These are phyloP conservation scores for Ianthella basta DNA, from an alignment of 37 sponge, comb jelly and placozoan species.

Conservation along the genomic window DNA sequence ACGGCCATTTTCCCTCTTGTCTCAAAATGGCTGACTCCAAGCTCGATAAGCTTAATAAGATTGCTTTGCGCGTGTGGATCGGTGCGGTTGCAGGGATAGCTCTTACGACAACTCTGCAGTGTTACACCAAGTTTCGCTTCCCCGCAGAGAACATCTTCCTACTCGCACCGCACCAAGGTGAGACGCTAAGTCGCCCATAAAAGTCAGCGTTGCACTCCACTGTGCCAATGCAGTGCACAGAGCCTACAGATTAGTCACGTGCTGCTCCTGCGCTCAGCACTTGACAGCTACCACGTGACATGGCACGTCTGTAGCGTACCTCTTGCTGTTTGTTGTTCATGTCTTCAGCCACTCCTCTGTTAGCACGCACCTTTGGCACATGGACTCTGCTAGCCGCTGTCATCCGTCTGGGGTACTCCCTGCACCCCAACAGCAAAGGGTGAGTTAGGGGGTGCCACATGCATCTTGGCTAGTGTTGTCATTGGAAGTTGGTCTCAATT, in stretches of 20 bases:
- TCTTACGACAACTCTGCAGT: conserved; percentile 31
- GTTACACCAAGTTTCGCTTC: conserved; percentile 23
- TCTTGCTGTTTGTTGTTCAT: neutral
- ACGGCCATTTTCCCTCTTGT: too few species aligned
- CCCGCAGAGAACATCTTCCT: conserved; percentile 26
- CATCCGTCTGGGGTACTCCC: conserved; percentile 43
- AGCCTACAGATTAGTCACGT: too few species aligned
- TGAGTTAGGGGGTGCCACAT: neutral
- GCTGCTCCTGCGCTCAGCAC: too few species aligned
- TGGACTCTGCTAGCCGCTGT: conserved; percentile 69
- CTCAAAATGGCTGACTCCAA: too few species aligned
- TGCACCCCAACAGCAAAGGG: conserved; percentile 47
- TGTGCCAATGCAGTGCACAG: neutral
- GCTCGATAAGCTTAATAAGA: too few species aligned
- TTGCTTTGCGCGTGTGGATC: conserved; percentile 44
- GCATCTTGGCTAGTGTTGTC: too few species aligned
- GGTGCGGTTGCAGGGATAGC: conserved; percentile 55
- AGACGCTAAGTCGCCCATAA: neutral
- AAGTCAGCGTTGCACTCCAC: neutral
- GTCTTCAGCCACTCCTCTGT: conserved; percentile 47
- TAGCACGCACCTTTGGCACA: conserved; percentile 56
- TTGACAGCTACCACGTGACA: too few species aligned
- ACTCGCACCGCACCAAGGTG: conserved; percentile 47
- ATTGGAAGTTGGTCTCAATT: neutral
- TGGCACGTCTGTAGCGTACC: neutral